Base-by-base conservation (phyloP, 35 echinoderm and acorn worm genomes). In the Amphiura filiformis region DNA sequence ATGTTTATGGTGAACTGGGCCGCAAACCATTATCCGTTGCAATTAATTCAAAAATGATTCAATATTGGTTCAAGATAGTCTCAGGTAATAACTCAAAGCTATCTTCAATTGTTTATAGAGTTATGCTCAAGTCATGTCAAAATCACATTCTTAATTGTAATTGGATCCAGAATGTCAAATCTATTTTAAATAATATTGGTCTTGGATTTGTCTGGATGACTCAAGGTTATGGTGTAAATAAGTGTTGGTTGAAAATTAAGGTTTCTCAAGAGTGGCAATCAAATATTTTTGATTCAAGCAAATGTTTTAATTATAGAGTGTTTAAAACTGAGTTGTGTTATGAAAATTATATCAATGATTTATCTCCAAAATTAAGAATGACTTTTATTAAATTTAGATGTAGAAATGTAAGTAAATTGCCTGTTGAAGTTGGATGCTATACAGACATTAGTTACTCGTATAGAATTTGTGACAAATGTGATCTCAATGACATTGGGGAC, bases 1-100 rank as follows among this genome's bases (percentile, higher is more conserved):
- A 70, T 70, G 61, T 70, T 70, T 70, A 70, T 70, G 61, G 61
- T 70, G 61, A 70, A 70, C 61, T 70, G 61, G n/a, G 61, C 3
- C 61, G 61, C 26, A 70, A 70, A 30, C 61, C 61, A 26, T 70
- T 70, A 70, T 70, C 61, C 15, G 26, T 13, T 15, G 1, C 4
- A 15, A 70, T 70, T 70, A 70, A 52, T 70, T 70, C 61, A 70
- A 70, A 23, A 70, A 70, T 70, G 26, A 70, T 52, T 70, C 61
- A 70, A 70, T 70, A 26, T 70, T 70, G 61, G 61, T 70, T 70
- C 61, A 70, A 11, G 26, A 70, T 70, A 30, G 61, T 70, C 61
- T 70, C 61, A 23, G 2, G 61, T 11, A 15, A n/a, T 15, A 3
- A 26, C 26, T 30, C 61, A 70, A 70, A 70, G 26, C 61, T 70